A percentile compares a stretch with the other conserved stretches of the same genome.
Evolutionary conservation across 2,113 vertebrate species (phyloP).

Genomic region (Tringa solitaria): DNA sequence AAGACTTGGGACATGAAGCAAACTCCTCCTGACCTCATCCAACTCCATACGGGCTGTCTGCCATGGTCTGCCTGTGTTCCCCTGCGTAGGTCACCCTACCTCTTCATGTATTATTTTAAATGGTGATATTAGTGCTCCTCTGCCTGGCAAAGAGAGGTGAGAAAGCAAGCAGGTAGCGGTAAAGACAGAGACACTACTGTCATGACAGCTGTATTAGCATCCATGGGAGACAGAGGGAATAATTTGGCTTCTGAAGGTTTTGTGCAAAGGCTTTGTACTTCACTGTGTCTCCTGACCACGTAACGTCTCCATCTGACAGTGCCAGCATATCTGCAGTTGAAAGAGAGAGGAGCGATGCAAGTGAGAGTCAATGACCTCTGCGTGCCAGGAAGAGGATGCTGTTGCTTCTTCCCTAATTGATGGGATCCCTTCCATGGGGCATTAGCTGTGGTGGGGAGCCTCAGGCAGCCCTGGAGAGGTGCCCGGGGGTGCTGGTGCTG

Average conservation of each 20-base stretch:
- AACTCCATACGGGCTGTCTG: rapidly evolving
- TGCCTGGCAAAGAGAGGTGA: neutral
- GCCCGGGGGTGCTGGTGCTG: rapidly evolving
- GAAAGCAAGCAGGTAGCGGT: neutral
- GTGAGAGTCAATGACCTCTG: neutral
- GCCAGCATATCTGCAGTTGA: neutral
- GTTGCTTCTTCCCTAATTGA: neutral
- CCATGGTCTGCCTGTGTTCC: rapidly evolving
- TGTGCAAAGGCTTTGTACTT: neutral
- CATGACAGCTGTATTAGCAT: neutral
- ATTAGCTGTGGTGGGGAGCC: rapidly evolving
- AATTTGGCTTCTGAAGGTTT: neutral
- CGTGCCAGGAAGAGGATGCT: rapidly evolving
- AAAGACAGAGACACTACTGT: neutral
- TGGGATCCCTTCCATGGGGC: neutral
- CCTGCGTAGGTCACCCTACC: neutral
- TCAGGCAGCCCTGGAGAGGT: neutral
- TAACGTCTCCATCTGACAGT: neutral
- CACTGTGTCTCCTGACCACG: neutral
- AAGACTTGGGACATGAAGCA: neutral
- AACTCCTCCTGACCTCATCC: neutral
- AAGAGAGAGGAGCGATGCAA: neutral
- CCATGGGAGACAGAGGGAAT: slow-evolving; percentile 6
- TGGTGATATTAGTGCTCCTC: neutral
- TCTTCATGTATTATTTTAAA: neutral